Percentiles rank a stretch among this genome's conserved stretches.
Conservation (phyloP, 2,888 invertebrate genomes). For the Junonia oenone region DNA sequence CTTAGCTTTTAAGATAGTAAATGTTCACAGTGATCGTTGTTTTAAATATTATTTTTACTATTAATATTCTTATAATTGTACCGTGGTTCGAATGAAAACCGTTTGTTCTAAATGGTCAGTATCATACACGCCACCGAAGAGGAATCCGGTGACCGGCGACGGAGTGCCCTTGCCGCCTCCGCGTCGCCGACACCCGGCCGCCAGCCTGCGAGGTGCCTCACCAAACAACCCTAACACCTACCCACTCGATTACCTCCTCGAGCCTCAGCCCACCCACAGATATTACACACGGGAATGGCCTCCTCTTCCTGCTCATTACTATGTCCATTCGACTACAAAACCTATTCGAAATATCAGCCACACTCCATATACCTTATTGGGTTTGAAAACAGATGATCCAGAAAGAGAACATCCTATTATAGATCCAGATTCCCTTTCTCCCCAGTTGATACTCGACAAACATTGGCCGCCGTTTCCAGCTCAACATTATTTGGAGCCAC, state of each 20-base stretch:
- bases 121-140: constrained; percentile 74
- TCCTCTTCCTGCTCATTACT: constrained; percentile 63
- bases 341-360: constrained; percentile 44
- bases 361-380: constrained; percentile 64
- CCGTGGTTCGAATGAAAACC: constrained; percentile 59
- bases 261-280: constrained; percentile 64
- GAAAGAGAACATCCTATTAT: constrained; percentile 52
- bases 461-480: constrained; percentile 73
- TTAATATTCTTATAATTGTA: constrained; percentile 8
- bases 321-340: constrained; percentile 61
- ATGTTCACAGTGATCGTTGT: neutral
- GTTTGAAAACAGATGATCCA: constrained; percentile 61
- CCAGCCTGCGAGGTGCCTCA: constrained; percentile 72
- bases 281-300: constrained; percentile 64
- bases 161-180: constrained; percentile 76
- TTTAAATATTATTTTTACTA: neutral
- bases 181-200: constrained; percentile 70
- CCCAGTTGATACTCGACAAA: constrained; percentile 57
- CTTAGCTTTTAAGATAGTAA: neutral
- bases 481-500: constrained; percentile 64
- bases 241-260: constrained; percentile 34
- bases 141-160: constrained; percentile 83
- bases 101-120: constrained; percentile 75
- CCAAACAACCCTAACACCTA: constrained; percentile 39
- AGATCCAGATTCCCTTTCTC: constrained; percentile 60